These are phyloP conservation scores for Molanna angustata DNA, from an alignment of 2,888 invertebrate genomes.

Conservation along the genomic window DNA sequence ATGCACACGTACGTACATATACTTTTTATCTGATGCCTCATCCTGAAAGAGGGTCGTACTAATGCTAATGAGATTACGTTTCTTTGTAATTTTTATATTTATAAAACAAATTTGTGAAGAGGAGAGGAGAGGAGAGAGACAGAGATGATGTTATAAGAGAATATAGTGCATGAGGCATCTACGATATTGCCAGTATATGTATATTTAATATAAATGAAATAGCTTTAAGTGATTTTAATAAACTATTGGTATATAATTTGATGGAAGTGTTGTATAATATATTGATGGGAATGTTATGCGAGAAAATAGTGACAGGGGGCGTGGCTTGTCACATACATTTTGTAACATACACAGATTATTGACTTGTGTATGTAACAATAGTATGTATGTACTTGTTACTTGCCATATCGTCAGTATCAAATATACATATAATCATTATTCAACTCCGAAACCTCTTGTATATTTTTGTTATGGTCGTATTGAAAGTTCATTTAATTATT, in stretches of 20 bases:
- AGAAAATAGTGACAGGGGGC: constrained; percentile 6
- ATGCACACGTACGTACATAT: constrained; percentile 29
- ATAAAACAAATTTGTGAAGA: constrained; percentile 5
- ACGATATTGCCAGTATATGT: constrained; percentile 28
- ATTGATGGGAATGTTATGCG: constrained; percentile 10
- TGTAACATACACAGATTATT: constrained; percentile 3
- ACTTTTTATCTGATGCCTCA: constrained; percentile 28
- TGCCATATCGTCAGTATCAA: constrained; percentile 21
- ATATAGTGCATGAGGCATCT: constrained; percentile 12
- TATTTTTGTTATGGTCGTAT: constrained; percentile 26
- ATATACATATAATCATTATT: constrained; percentile 14
- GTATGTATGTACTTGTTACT: no score
- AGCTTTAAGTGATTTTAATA: constrained; percentile 55
- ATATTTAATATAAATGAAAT: constrained; percentile 31
- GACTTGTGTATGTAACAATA: constrained; percentile 24
- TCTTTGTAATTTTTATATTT: constrained; percentile 17
- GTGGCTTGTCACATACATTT: constrained; percentile 16
- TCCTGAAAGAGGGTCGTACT: no score
- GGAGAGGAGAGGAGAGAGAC: constrained; percentile 1
- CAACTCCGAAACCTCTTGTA: constrained; percentile 22
- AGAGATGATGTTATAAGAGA: no score
- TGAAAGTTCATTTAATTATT: constrained; percentile 29
- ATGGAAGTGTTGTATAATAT: constrained; percentile 29
- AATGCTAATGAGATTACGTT: constrained; percentile 6
- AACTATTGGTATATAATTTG: constrained; percentile 41